Base-by-base conservation (phyloP, 2,113 vertebrate genomes). In the Bos taurus region DNA sequence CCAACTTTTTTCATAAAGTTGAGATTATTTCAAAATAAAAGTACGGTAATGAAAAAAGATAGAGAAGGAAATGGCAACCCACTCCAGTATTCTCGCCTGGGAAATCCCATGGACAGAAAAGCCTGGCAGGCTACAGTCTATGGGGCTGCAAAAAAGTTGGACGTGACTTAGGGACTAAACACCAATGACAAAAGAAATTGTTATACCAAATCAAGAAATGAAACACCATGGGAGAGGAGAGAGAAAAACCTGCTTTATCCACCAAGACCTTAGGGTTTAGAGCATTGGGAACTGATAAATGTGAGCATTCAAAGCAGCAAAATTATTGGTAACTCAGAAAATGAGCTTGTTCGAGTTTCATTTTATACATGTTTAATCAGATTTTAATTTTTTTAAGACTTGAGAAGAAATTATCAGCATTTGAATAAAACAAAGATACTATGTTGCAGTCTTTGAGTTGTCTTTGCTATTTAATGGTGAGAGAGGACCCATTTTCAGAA, bases 21-120 rank as follows among this genome's bases (percentile, higher is more conserved):
- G 30, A 91, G 82, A 89, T 95, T 56, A 80, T 90, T 96, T 94
- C 33, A 85, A 33, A 56, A 62, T 90, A 46, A 90, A 48, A 90
- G 11, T 56, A 57, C 15, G 43, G 33, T 52, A 46, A 81, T 74
- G 33, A 40, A 80, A 50, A 80, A 50, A 80, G 77, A 40, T 74
- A 21, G 21, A 74, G 36, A 74, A 25, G 36, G 67, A 74, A 74
- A 74, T 25, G n/a, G 36, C 21, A 40, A 74, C 67, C 19, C 36
- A 74, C 36, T 74, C n/a, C 67, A 40, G 21, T 74, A 74, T 74
- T 25, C 36, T 25, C 23, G 36, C 67, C 36, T 74, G 67, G 67
- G 67, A 74, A 11, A 40, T 74, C 67, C n/a, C 36, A 74, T 25
- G 67, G 67, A 40, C 36, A 74, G 67, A 40, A 74, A 36, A 74